Percentiles rank a stretch among this genome's conserved stretches.
These are phyloP conservation scores for Cottus gobio DNA, from an alignment of 2,113 vertebrate species.

Conservation along the genomic window DNA sequence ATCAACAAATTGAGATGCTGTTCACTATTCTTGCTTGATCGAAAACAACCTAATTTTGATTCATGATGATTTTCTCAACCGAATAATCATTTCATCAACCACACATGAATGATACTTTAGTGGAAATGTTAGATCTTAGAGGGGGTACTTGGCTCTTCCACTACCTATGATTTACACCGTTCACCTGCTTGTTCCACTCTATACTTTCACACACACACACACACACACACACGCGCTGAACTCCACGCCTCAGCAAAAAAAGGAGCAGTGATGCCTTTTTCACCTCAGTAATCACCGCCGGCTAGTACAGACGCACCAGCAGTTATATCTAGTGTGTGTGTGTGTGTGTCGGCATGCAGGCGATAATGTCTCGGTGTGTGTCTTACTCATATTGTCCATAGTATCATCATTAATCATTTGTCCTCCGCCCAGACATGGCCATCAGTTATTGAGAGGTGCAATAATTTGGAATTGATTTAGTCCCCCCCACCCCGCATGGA, in stretches of 20 bases:
- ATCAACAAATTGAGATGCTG: background rate
- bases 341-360: constrained; percentile 43
- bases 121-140: background rate
- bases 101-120: background rate
- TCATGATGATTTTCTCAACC: background rate
- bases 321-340: constrained; percentile 33
- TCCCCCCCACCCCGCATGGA: constrained; percentile 42
- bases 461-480: constrained; percentile 84
- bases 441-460: constrained; percentile 80
- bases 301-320: constrained; percentile 35
- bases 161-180: constrained; percentile 1
- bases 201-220: background rate
- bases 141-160: background rate
- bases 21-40: background rate
- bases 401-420: constrained; percentile 81
- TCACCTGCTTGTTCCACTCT: constrained; percentile 4
- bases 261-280: constrained; percentile 53
- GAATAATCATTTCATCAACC: background rate
- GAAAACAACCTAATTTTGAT: background rate
- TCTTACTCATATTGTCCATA: constrained; percentile 78
- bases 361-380: constrained; percentile 71
- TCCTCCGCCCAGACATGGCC: constrained; percentile 69
- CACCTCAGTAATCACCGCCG: constrained; percentile 46
- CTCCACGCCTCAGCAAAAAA: constrained; percentile 21
- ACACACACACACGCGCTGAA: constrained; percentile 29